Percentiles rank a stretch among this genome's conserved stretches.
These are phyloP conservation scores for Eupithecia abbreviata DNA, from an alignment of 2,888 invertebrate species.

Conservation along the genomic window DNA sequence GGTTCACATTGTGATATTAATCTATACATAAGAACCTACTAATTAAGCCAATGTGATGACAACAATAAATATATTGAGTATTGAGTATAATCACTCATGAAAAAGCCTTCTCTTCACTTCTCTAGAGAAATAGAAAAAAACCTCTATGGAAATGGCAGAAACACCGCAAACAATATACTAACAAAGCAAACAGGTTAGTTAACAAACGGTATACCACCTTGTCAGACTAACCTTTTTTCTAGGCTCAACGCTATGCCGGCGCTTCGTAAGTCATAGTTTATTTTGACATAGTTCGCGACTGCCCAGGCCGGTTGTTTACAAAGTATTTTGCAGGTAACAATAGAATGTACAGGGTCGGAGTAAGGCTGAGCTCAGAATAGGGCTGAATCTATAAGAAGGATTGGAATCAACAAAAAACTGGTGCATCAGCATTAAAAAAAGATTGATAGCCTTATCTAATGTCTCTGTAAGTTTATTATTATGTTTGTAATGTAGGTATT, in stretches of 20 bases:
- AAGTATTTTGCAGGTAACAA: constrained; percentile 13
- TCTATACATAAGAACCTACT: no score
- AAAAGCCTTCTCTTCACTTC: no score
- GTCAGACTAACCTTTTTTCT: constrained; percentile 11
- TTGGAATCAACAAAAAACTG: background rate
- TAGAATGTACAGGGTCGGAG: background rate
- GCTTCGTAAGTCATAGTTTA: constrained; percentile 9
- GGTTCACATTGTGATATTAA: no score
- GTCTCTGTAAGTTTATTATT: no score
- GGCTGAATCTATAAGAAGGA: background rate
- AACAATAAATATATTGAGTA: no score
- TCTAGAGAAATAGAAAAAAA: constrained; percentile 2
- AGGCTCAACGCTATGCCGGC: background rate
- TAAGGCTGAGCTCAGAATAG: background rate
- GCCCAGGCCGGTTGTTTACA: constrained; percentile 9
- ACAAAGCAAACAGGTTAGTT: constrained; percentile 16
- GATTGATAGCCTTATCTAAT: no score
- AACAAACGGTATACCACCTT: background rate
- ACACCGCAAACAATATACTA: constrained; percentile 12
- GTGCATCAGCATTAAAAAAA: no score
- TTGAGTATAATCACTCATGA: no score
- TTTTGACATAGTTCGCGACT: constrained; percentile 13
- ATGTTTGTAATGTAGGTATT: no score
- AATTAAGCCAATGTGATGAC: no score
- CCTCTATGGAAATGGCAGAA: background rate